A percentile compares a stretch with the other conserved stretches of the same genome.
Conservation (phyloP, 2,888 invertebrate species). For the Cephus runcator region DNA sequence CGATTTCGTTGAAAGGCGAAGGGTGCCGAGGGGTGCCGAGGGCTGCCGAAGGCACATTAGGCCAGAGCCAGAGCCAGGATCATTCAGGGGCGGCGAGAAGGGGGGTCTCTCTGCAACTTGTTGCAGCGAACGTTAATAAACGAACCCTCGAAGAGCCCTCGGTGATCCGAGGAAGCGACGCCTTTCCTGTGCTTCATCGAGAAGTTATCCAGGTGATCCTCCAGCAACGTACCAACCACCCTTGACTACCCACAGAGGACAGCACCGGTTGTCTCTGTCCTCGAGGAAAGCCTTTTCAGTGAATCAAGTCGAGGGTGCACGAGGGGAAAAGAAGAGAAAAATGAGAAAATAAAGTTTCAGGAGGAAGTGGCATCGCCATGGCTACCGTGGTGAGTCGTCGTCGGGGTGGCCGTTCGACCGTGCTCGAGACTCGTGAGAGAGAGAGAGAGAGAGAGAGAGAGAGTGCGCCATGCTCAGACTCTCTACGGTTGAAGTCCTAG, state of each 20-base stretch:
- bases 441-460: not conserved
- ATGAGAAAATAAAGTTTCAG: not conserved
- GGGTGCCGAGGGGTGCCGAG: not conserved
- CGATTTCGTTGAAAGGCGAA: not conserved
- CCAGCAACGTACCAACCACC: not conserved
- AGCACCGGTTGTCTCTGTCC: not conserved
- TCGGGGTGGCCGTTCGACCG: constrained; percentile 5
- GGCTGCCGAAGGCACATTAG: not conserved
- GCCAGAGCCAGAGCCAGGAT: not conserved
- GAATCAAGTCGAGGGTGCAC: not conserved
- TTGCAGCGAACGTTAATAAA: constrained; percentile 58
- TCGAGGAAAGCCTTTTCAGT: not conserved
- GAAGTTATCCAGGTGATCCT: not conserved
- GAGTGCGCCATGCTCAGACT: not conserved
- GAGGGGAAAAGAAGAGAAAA: not conserved
- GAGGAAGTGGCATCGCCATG: constrained; percentile 32
- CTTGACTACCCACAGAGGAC: not conserved
- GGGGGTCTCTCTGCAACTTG: constrained; percentile 50
- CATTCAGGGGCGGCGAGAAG: not conserved
- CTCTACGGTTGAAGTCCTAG: not conserved
- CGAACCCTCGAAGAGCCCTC: constrained; percentile 52
- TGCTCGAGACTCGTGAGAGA: not conserved
- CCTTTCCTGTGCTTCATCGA: not conserved
- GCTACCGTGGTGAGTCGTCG: constrained; percentile 28
- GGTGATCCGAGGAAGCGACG: constrained; percentile 13